A percentile compares a stretch with the other conserved stretches of the same genome.
phyloP scores from a whole-genome alignment of 2,888 invertebrate species.

The Lottia gigantea region DNA sequence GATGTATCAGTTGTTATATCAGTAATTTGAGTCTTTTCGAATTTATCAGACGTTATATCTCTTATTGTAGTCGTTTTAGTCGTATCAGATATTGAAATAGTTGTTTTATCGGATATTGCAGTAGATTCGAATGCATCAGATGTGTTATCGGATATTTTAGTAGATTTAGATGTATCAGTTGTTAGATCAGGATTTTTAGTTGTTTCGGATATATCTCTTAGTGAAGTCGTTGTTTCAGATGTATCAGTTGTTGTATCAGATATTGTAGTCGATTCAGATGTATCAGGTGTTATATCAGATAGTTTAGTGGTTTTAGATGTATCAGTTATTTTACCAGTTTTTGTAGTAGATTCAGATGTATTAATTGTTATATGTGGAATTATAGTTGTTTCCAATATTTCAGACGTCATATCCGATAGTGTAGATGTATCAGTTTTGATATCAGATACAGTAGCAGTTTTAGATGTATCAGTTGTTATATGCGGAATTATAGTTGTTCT shows the following conservation, averaged over 20 bases:
- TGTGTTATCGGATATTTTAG: neutral
- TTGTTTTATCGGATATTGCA: no score
- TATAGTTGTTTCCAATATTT: neutral
- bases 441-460: neutral
- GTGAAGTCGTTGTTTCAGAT: neutral
- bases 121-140: neutral
- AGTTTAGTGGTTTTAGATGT: neutral
- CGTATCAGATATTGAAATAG: no score
- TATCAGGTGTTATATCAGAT: neutral
- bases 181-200: neutral
- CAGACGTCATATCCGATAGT: neutral
- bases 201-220: neutral
- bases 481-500: no score
- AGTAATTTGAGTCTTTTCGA: neutral
- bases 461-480: neutral
- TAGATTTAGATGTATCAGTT: neutral
- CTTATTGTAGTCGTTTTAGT: neutral
- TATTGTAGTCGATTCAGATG: neutral
- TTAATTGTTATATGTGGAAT: neutral
- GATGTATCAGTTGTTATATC: neutral
- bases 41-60: neutral
- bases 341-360: neutral
- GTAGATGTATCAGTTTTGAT: neutral
- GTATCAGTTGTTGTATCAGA: neutral
- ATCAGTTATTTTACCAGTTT: neutral